Percentiles rank a stretch among this genome's conserved stretches.
Evolutionary conservation across 1,140 invertebrate genomes (phyloP).

Genomic region (Mactra quadrangularis): DNA sequence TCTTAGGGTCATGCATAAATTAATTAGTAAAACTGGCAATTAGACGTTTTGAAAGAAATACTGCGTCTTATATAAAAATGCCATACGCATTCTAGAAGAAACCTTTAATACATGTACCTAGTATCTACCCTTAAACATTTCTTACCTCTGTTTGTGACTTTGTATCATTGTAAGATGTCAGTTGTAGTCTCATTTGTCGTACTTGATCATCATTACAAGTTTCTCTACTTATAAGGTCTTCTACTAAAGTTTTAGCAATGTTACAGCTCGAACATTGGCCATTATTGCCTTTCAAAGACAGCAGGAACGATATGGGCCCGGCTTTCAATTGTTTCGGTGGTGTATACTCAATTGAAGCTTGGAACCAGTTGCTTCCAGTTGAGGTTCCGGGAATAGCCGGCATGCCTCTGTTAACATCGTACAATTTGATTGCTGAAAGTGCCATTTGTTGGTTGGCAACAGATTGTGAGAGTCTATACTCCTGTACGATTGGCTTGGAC

Average conservation of each 20-base stretch:
- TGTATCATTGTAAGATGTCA: background rate
- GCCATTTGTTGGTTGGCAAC: no score
- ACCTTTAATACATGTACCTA: no score
- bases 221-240: conserved; percentile 14
- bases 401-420: background rate
- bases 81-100: no score
- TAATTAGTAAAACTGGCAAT: no score
- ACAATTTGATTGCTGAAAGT: conserved; percentile 1
- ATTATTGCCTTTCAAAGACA: background rate
- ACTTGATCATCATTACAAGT: background rate
- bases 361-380: background rate
- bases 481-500: conserved; percentile 25
- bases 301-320: conserved; percentile 23
- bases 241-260: conserved; percentile 18
- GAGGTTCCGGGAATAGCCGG: background rate
- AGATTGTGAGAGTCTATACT: conserved; percentile 2
- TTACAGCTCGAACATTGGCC: background rate
- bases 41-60: no score
- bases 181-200: background rate
- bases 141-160: conserved; percentile 2
- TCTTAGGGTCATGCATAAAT: no score
- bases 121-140: no score
- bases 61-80: no score
- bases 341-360: conserved; percentile 23
- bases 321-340: background rate